Base-by-base conservation (phyloP, 2,888 invertebrate genomes). In the Odontothrips loti region DNA sequence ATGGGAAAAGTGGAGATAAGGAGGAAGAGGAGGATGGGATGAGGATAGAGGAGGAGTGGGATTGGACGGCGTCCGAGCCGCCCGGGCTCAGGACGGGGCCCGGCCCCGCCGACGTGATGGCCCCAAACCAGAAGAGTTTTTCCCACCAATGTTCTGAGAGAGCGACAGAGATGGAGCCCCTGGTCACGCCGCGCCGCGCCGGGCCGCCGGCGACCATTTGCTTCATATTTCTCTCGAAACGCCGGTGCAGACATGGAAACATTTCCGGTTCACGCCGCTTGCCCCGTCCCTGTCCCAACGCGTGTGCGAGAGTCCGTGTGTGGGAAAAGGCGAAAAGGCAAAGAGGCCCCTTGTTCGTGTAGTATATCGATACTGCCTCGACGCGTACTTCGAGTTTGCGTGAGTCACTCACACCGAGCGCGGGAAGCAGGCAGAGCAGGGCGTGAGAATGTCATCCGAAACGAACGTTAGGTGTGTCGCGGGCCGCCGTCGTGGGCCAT, bases 101-200 rank as follows among this genome's bases (percentile, higher is more conserved):
- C 34, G 34, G 34, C 34, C 34, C 34, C 34, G 34, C 34, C 34
- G 34, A 43, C 85, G 84, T 82, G 84, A 84, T 85, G 84, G 84
- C 84, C 85, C 85, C 84, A 85, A 84, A 84, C 84, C 84, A 83
- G 84, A 81, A 27, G 79, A 80, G 78, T 78, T 79, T 80, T 79
- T 68, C 80, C 58, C 58, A 81, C 82, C 82, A 81, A 82, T 80
- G 82, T 23, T 6, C 23, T 10, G 20, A 2, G 51, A 51, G 51
- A 17, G 51, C 51, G 51, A 51, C 15, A 51, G 51, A 51, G 51
- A 51, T 10, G 20, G 51, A 51, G 51, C 51, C 51, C 9, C 80
- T 79, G 80, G 80, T 47, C 81, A 79, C 81, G 51, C 47, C 82
- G 82, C 82, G 82, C 82, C 82, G 82, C 75, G 79, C 83, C 80